Evolutionary conservation across 1,140 invertebrate species (phyloP), one percentile per base, ranked within the genome.

Genomic region (Drosophila insularis): DNA sequence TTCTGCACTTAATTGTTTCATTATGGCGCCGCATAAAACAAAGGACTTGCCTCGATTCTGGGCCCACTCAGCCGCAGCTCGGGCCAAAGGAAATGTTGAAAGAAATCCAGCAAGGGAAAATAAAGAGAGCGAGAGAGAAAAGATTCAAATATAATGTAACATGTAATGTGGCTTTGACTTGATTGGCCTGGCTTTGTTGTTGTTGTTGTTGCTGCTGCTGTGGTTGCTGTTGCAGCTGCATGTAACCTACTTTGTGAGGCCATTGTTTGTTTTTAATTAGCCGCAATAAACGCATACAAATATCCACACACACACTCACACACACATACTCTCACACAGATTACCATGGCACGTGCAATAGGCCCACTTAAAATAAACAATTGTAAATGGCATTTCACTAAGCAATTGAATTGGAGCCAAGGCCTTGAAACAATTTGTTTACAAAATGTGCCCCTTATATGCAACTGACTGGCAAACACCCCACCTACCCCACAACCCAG

Each of bases 221-320:
- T 71, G 35, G 35, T 37, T 72, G 76, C 67, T 75, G 79, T 19
- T 21, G 72, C 72, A 68, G 60, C 73, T 73, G 73, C 73, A 78
- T 84, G 76, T 68, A 89, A 89, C 76, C 80, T 89, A 87, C 84
- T 87, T 87, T 89, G 74, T 80, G 56, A 55, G 74, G 71, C 74
- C 74, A 89, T 89, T 87, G 84, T 87, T 89, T 89, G 84, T 74
- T 89, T 89, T 89, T 89, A 89, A 89, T 89, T 89, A 89, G 85
- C 84, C 84, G 80, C 84, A 89, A 89, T 87, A 84, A 89, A 89
- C 80, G 77, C 73, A 77, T 76, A 70, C 71, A 68, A 63, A 78
- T 70, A 84, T 69, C 76, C 69, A 64, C 68, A 63, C 21, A 65
- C 27, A 66, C 13, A 62, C 53, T 53, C 46, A 56, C 23, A 32